Percentiles rank a stretch among this genome's conserved stretches.
These are phyloP conservation scores for Tridacna crocea DNA, from an alignment of 2,888 invertebrate species.

Conservation along the genomic window DNA sequence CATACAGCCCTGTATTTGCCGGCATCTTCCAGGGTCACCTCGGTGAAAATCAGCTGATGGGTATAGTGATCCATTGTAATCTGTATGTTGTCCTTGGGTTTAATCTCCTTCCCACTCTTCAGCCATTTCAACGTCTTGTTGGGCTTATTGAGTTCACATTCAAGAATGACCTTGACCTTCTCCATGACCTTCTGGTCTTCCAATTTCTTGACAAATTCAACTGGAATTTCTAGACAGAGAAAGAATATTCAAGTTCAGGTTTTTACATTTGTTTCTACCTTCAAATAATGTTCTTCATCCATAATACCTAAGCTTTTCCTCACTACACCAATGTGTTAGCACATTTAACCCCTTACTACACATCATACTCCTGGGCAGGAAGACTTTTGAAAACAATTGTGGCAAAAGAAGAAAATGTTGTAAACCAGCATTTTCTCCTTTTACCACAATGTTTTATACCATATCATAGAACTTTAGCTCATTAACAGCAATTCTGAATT, in stretches of 20 bases:
- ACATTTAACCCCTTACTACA: too few relatives aligned
- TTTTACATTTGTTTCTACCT: neutral
- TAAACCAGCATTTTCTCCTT: too few relatives aligned
- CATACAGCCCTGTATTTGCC: conserved; percentile 78
- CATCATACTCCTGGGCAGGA: too few relatives aligned
- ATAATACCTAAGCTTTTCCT: too few relatives aligned
- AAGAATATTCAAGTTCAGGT: neutral
- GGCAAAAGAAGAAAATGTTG: too few relatives aligned
- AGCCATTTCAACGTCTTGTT: conserved; percentile 91
- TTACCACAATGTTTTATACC: too few relatives aligned
- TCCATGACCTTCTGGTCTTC: conserved; percentile 67
- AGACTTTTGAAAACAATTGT: too few relatives aligned
- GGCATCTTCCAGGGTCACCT: conserved; percentile 75
- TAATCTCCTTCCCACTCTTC: conserved; percentile 90
- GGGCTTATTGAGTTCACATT: conserved; percentile 72
- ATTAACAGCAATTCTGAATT: too few relatives aligned
- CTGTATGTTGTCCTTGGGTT: conserved; percentile 91
- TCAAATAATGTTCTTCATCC: neutral
- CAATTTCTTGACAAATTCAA: conserved; percentile 71
- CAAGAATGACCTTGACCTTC: conserved; percentile 85
- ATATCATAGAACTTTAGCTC: too few relatives aligned
- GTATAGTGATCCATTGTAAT: conserved; percentile 90
- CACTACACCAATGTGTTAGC: too few relatives aligned
- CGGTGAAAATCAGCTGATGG: conserved; percentile 77
- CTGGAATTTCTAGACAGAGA: conserved; percentile 80